phyloP scores from a whole-genome alignment of 2,797 vertebrate genomes.

The Petrocephalus sullivani region DNA sequence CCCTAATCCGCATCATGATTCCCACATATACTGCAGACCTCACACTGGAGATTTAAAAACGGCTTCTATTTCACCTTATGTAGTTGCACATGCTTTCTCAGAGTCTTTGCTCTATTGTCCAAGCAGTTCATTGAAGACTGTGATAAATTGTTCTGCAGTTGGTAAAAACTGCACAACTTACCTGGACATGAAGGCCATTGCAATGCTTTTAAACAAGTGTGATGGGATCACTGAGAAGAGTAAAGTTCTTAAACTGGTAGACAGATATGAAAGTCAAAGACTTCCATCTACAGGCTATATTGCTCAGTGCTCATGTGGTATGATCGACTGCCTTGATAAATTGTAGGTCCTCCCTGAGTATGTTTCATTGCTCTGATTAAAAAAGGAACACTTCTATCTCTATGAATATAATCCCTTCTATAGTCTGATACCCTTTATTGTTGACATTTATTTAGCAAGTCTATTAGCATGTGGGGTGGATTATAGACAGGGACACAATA shows the following conservation, averaged over 20 bases:
- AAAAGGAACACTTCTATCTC: background rate
- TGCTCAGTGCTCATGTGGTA: too few species aligned
- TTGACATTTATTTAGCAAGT: background rate
- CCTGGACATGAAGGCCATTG: background rate
- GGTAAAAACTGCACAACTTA: too few species aligned
- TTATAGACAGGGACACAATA: background rate
- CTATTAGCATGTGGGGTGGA: background rate
- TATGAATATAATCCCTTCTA: conserved; percentile 3
- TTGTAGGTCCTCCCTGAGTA: background rate
- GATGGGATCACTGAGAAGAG: background rate
- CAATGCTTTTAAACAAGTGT: background rate
- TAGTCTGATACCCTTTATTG: background rate
- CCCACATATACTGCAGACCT: too few species aligned
- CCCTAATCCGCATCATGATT: too few species aligned
- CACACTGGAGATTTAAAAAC: too few species aligned
- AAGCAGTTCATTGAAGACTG: too few species aligned
- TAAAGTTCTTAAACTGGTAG: background rate
- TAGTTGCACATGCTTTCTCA: too few species aligned
- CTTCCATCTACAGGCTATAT: too few species aligned
- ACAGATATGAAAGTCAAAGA: too few species aligned
- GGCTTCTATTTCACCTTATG: too few species aligned
- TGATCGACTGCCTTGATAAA: background rate
- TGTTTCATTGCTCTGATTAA: background rate
- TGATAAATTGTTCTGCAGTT: too few species aligned
- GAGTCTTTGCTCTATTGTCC: too few species aligned